These are phyloP conservation scores for Diorhabda elongata DNA, from an alignment of 1,140 invertebrate genomes.

Conservation along the genomic window DNA sequence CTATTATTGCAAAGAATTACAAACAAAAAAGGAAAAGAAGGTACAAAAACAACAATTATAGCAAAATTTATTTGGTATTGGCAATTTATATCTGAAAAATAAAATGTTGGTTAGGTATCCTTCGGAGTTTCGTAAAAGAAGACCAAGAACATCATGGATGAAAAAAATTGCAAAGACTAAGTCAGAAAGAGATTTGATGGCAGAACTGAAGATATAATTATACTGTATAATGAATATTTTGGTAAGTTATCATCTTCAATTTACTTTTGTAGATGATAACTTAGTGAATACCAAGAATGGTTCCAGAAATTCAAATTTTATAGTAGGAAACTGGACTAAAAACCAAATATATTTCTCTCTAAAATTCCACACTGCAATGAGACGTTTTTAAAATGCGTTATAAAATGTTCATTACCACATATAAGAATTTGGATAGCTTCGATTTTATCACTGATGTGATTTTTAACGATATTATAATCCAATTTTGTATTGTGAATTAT, in stretches of 20 bases:
- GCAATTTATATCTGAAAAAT: too few species aligned
- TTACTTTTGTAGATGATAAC: neutral
- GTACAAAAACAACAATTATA: too few species aligned
- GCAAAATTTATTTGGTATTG: too few species aligned
- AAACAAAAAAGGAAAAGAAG: too few species aligned
- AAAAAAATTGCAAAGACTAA: too few species aligned
- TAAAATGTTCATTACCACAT: conserved; percentile 12
- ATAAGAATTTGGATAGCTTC: conserved; percentile 6
- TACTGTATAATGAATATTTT: neutral
- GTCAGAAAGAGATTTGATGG: too few species aligned
- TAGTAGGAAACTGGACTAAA: neutral
- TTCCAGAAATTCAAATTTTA: neutral
- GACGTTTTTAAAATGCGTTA: neutral
- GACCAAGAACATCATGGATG: too few species aligned
- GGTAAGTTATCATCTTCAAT: conserved; percentile 3
- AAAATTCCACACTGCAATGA: neutral
- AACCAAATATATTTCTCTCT: conserved; percentile 9
- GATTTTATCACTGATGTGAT: conserved; percentile 5
- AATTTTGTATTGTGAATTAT: conserved; percentile 2
- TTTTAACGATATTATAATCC: neutral
- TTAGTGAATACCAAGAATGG: neutral
- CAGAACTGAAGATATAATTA: neutral
- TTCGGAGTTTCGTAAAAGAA: too few species aligned
- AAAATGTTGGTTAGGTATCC: too few species aligned
- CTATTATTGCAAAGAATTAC: too few species aligned